Percentiles rank a stretch among this genome's conserved stretches.
phyloP scores from a whole-genome alignment of 2,797 vertebrate species.

The Lithobates sylvaticus region DNA sequence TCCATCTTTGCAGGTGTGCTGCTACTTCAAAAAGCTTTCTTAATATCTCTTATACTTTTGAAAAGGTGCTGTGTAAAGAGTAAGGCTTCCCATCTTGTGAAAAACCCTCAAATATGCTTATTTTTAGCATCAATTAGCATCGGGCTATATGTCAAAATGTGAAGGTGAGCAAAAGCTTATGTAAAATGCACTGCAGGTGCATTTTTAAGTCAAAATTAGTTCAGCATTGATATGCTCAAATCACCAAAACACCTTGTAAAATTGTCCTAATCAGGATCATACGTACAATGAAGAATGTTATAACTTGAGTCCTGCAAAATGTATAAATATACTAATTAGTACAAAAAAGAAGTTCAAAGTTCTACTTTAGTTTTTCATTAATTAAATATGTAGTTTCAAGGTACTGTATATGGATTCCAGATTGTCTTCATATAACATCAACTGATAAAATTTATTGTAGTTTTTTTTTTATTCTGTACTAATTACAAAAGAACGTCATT shows the following conservation, averaged over 20 bases:
- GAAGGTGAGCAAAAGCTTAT: not conserved
- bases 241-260: not conserved
- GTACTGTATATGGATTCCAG: too few species aligned
- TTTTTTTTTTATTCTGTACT: too few species aligned
- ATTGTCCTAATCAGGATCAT: not conserved
- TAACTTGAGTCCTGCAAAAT: not conserved
- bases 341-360: too few species aligned
- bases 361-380: too few species aligned
- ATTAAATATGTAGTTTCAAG: too few species aligned
- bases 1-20: conserved; percentile 6
- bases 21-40: not conserved
- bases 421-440: too few species aligned
- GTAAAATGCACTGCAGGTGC: not conserved
- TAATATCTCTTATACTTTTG: not conserved
- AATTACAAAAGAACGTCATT: too few species aligned
- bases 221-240: not conserved
- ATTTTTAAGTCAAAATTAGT: not conserved
- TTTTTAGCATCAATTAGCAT: conserved; percentile 3
- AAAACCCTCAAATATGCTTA: not conserved
- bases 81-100: not conserved
- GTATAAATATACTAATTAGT: too few species aligned
- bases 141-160: not conserved
- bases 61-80: not conserved
- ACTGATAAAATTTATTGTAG: too few species aligned
- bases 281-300: not conserved